Evolutionary conservation across 2,888 invertebrate genomes (phyloP), one percentile per base, ranked within the genome.

Genomic region (Graphium colonna): DNA sequence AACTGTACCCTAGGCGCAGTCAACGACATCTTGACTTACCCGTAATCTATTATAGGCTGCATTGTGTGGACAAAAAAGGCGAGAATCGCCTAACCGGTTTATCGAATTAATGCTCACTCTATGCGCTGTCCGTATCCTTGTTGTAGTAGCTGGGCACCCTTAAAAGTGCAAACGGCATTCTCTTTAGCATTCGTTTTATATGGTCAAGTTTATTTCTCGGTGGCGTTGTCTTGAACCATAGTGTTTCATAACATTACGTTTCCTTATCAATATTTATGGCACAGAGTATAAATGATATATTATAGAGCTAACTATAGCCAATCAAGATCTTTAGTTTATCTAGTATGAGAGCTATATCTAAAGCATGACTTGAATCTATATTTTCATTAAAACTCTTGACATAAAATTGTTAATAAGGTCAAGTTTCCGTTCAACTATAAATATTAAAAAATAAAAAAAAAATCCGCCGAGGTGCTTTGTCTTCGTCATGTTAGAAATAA

Each of bases 141-240:
- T 71, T 62, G 67, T 65, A 64, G 71, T 73, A 67, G 68, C 67
- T 61, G 63, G 60, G 81, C 65, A 79, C 68, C 86, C 87, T 79
- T 87, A 86, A 83, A 87, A 86, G 87, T 84, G 83, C 83, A 84
- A 75, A 80, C 82, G 64, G 74, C 85, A 83, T 86, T 84, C 82
- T 79, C 72, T 65, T 68, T 70, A 63, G 67, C 71, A 65, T 65
- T 73, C 68, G 77, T 81, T 80, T 79, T 79, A 69, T 77, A 69
- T 67, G 71, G 71, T 75, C 77, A 76, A 77, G 77, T 77, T 75
- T 75, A 74, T 73, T 71, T 70, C 69, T 71, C 52, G 50, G 57
- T 56, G 49, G 50, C 51, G 44, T 55, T 52, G 51, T 31, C 51
- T 58, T 53, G 50, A 60, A 42, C 40, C 39, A 56, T 54, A 52